Evolutionary conservation across 1,140 invertebrate genomes (phyloP), one percentile per base, ranked within the genome.

Genomic region (Ceratitis capitata): DNA sequence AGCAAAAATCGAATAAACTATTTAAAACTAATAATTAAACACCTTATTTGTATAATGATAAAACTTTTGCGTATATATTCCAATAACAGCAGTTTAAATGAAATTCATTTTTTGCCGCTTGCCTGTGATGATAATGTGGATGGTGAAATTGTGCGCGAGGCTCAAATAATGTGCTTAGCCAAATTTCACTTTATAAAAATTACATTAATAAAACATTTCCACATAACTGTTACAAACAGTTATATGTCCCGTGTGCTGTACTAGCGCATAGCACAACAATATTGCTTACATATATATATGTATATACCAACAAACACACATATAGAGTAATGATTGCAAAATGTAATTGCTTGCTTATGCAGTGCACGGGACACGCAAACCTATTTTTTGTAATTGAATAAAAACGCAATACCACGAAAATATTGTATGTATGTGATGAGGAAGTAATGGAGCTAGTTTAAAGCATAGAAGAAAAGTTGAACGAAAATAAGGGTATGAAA

Each of bases 61-160:
- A 42, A 45, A 78, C 19, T 23, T 23, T 23, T 47, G 69, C 69
- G 69, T 39, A 78, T 78, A 23, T 45, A 78, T 78, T 45, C 35
- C 69, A 78, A 45, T 78, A 45, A 78, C n/a, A 78, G 14, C 4
- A 78, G 42, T 45, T 26, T 39, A 45, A 45, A 78, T 45, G 39
- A 78, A 45, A 78, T 78, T 32, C 69, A 78, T 78, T 45, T 35
- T 78, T 78, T 78, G 39, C 32, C 61, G 61, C 29, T 69, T 69
- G n/a, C 39, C 69, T 78, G 69, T 78, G 69, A 78, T 42, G 69
- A 45, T 47, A 45, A 78, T 78, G 69, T 78, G 69, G 69, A 78
- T 78, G 42, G 35, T 78, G 39, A 14, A 78, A 39, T 78, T 42
- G 69, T 16, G 39, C 39, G n/a, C n/a, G 39, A 10, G 35, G 16